Evolutionary conservation across 2,888 invertebrate species (phyloP).

Genomic region (Notocelia uddmanniana): DNA sequence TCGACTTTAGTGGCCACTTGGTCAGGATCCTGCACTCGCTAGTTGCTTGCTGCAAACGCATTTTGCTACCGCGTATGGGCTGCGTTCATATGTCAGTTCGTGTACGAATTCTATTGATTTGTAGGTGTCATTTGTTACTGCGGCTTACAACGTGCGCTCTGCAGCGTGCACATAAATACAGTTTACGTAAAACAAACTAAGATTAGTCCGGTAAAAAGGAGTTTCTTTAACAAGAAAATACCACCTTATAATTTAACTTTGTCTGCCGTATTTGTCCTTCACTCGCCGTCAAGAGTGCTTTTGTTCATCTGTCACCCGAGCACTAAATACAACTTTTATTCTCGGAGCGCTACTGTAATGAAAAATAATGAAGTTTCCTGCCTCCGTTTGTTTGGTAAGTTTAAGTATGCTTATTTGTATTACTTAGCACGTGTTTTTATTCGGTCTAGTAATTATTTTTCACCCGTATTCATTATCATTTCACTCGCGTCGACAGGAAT

Average conservation of each 20-base stretch:
- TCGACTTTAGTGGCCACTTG: constrained; percentile 68
- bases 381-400: constrained; percentile 77
- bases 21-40: constrained; percentile 55
- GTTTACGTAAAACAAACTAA: background rate
- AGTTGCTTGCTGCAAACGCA: constrained; percentile 66
- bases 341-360: constrained; percentile 79
- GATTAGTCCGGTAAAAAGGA: background rate
- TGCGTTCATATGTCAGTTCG: constrained; percentile 6
- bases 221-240: constrained; percentile 8
- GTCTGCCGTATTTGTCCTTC: constrained; percentile 61
- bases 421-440: constrained; percentile 78
- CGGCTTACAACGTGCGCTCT: background rate
- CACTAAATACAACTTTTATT: constrained; percentile 80
- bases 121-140: constrained; percentile 3
- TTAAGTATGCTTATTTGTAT: constrained; percentile 80
- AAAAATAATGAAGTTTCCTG: constrained; percentile 80
- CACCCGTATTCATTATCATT: constrained; percentile 47
- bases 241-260: constrained; percentile 61
- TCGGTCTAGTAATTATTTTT: constrained; percentile 55
- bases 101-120: constrained; percentile 12
- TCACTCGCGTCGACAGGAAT: constrained; percentile 31
- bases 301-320: constrained; percentile 77
- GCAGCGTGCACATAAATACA: background rate
- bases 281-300: constrained; percentile 64
- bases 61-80: constrained; percentile 55